A percentile compares a stretch with the other conserved stretches of the same genome.
Evolutionary conservation across 2,797 vertebrate species (phyloP).

Genomic region (Myripristis jacobus): DNA sequence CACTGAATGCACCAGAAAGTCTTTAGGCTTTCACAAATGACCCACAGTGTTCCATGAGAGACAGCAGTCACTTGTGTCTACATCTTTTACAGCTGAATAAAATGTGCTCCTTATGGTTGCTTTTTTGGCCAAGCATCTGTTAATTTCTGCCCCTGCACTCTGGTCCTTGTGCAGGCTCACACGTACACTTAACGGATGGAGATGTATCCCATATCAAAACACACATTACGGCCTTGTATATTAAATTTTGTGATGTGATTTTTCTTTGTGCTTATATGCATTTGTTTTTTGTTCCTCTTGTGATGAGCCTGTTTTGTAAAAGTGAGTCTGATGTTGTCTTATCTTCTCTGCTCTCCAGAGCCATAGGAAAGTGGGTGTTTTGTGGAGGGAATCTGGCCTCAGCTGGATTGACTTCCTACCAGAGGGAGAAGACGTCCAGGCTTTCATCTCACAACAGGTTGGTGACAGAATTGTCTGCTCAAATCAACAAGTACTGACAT

Average conservation of each 20-base stretch:
- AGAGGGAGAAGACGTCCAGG: slow-evolving; percentile 91
- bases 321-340: slow-evolving; percentile 7
- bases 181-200: not conserved
- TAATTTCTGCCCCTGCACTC: not conserved
- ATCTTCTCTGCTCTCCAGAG: slow-evolving; percentile 83
- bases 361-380: slow-evolving; percentile 95
- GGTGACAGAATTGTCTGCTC: slow-evolving; percentile 28
- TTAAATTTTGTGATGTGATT: not conserved
- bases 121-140: too few species aligned
- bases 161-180: not conserved
- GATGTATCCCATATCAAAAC: not conserved
- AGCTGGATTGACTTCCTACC: slow-evolving; percentile 92
- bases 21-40: too few species aligned
- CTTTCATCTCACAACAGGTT: slow-evolving; percentile 93
- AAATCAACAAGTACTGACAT: not conserved
- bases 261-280: not conserved
- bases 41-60: too few species aligned
- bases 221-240: not conserved
- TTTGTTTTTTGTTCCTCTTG: not conserved
- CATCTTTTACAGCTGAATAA: too few species aligned
- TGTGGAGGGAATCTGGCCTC: slow-evolving; percentile 94
- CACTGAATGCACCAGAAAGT: too few species aligned
- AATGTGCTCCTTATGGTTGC: too few species aligned
- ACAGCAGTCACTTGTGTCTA: too few species aligned
- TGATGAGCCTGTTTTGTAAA: not conserved